Evolutionary conservation across 1,140 invertebrate species (phyloP).

Genomic region (Chrysoperla carnea): DNA sequence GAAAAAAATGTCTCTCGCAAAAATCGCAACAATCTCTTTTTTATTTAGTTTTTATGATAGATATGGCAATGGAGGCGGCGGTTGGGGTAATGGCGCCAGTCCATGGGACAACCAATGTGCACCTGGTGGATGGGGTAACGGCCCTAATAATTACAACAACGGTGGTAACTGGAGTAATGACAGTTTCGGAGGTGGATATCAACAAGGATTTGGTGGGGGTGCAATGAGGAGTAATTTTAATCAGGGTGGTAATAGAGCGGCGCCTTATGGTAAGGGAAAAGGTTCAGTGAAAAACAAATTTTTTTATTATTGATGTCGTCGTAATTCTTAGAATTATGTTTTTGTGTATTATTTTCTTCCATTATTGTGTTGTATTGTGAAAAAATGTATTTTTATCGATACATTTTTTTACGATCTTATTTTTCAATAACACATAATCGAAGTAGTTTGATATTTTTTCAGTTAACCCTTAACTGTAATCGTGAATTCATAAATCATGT

Average conservation of each 20-base stretch:
- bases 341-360: conserved; percentile 2
- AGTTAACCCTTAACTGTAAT: no score
- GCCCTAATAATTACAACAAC: conserved; percentile 32
- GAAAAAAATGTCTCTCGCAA: no score
- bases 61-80: conserved; percentile 15
- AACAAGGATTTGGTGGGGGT: conserved; percentile 52
- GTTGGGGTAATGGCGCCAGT: conserved; percentile 23
- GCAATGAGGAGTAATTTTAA: conserved; percentile 43
- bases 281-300: background rate
- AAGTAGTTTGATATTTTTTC: conserved; percentile 3
- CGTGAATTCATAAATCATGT: no score
- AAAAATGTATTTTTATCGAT: conserved; percentile 4
- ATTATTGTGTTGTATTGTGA: conserved; percentile 3
- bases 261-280: conserved; percentile 39
- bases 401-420: conserved; percentile 8
- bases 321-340: conserved; percentile 1
- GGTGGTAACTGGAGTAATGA: conserved; percentile 37
- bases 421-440: conserved; percentile 8
- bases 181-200: conserved; percentile 54
- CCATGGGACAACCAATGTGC: conserved; percentile 19
- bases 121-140: conserved; percentile 31
- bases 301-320: conserved; percentile 1
- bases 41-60: background rate
- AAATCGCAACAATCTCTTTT: no score
- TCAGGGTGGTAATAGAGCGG: conserved; percentile 31